Evolutionary conservation across 2,113 vertebrate species (phyloP).

Genomic region (Calypte anna): DNA sequence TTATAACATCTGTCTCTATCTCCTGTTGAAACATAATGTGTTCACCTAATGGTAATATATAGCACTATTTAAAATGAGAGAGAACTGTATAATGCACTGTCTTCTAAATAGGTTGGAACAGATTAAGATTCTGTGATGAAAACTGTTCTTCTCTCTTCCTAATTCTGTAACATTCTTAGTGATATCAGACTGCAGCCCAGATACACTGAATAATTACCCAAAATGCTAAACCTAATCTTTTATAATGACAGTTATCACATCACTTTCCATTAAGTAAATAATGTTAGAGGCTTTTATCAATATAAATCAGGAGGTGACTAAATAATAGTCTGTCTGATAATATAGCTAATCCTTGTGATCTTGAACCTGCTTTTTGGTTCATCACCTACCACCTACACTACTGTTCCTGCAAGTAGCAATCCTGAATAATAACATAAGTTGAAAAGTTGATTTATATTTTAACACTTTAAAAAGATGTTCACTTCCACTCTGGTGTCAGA

Average conservation of each 20-base stretch:
- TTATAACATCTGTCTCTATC: background rate
- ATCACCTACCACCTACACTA: background rate
- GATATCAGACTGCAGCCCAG: slow-evolving; percentile 46
- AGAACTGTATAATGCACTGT: background rate
- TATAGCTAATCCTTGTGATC: background rate
- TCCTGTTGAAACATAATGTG: background rate
- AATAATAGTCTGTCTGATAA: background rate
- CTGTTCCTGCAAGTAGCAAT: background rate
- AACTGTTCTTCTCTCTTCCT: slow-evolving; percentile 55
- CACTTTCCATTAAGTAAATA: background rate
- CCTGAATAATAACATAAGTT: background rate
- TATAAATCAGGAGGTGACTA: background rate
- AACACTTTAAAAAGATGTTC: background rate
- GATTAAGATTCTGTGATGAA: slow-evolving; percentile 37
- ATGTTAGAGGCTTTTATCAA: background rate
- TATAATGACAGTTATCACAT: background rate
- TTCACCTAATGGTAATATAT: background rate
- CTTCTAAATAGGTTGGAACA: background rate
- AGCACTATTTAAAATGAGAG: background rate
- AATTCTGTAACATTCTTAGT: slow-evolving; percentile 57
- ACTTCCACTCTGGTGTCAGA: background rate
- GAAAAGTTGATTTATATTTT: background rate
- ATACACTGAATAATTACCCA: background rate
- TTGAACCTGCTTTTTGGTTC: background rate
- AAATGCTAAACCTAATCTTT: background rate